These are phyloP conservation scores for Zosterops borbonicus DNA, from an alignment of 2,113 vertebrate genomes.

Conservation along the genomic window DNA sequence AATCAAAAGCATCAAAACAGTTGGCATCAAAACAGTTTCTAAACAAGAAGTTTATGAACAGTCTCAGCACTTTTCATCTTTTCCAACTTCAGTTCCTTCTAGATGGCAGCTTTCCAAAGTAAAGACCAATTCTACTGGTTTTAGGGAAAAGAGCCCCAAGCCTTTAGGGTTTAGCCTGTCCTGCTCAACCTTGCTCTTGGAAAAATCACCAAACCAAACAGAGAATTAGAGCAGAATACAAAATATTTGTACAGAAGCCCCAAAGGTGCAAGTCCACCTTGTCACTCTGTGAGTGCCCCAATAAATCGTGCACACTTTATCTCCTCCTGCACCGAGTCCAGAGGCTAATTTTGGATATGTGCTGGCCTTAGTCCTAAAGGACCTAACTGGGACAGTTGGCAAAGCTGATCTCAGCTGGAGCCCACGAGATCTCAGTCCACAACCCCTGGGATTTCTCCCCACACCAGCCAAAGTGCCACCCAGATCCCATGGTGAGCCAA, in stretches of 20 bases:
- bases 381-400: background rate
- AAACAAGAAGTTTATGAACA: background rate
- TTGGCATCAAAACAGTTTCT: background rate
- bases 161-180: background rate
- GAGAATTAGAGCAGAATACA: background rate
- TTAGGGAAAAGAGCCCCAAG: background rate
- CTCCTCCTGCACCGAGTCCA: background rate
- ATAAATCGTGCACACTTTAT: background rate
- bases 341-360: background rate
- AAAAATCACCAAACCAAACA: background rate
- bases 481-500: background rate
- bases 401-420: background rate
- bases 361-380: background rate
- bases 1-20: background rate
- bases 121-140: background rate
- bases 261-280: background rate
- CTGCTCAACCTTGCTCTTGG: background rate
- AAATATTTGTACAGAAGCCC: background rate
- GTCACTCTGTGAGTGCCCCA: accelerated
- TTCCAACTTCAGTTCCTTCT: background rate
- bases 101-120: background rate
- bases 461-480: background rate
- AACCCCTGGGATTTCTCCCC: background rate
- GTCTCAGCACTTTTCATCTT: background rate
- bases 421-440: background rate